Percentiles rank a stretch among this genome's conserved stretches.
phyloP scores from a whole-genome alignment of 2,797 vertebrate genomes.

The Potorous gilbertii region DNA sequence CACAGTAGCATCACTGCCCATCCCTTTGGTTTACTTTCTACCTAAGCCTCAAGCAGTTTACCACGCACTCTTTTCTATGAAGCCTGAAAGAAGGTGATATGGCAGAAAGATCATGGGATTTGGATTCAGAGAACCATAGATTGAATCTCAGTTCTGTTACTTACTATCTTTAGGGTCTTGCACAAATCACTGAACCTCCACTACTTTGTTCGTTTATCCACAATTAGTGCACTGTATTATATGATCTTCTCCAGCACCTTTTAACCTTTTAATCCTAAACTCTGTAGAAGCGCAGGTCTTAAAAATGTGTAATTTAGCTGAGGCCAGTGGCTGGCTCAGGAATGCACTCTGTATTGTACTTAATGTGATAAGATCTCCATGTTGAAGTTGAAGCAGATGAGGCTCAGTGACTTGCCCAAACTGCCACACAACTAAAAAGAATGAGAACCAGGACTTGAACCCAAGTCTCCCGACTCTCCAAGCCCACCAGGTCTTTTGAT shows the following conservation, averaged over 20 bases:
- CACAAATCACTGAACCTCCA: not conserved
- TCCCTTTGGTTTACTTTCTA: not conserved
- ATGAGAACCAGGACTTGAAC: not conserved
- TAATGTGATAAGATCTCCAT: not conserved
- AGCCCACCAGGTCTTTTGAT: not conserved
- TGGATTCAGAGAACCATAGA: not conserved
- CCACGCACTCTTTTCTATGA: not conserved
- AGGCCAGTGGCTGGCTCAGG: not conserved
- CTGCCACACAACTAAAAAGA: not conserved
- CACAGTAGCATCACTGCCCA: not conserved
- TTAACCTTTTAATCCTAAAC: not conserved
- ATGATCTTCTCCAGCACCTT: not conserved
- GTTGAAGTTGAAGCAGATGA: not conserved
- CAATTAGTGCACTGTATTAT: not conserved
- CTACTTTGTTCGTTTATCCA: not conserved
- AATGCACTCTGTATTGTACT: not conserved
- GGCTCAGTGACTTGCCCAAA: not conserved
- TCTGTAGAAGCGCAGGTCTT: not conserved
- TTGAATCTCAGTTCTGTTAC: not conserved
- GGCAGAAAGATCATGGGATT: not conserved
- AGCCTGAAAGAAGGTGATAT: not conserved
- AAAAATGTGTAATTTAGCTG: not conserved
- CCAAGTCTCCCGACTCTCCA: not conserved
- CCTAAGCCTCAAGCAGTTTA: not conserved
- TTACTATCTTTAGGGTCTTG: not conserved